Percentiles rank a stretch among this genome's conserved stretches.
phyloP scores from a whole-genome alignment of 1,140 invertebrate genomes.

The Scylla paramamosain region DNA sequence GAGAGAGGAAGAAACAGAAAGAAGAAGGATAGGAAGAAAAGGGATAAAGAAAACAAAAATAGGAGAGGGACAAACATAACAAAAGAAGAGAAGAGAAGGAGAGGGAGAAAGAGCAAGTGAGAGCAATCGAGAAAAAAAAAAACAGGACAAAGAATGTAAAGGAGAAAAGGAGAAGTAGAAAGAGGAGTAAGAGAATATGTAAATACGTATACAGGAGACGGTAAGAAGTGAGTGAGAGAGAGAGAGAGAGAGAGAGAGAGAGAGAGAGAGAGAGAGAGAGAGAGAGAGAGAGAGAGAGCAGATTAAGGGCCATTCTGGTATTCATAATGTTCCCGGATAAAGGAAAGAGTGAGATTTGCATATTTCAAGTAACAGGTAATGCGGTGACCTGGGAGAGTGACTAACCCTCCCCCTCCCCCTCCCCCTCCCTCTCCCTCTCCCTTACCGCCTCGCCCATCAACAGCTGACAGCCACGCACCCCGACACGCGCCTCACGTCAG shows the following conservation, averaged over 20 bases:
- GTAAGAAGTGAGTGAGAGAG: too few relatives aligned
- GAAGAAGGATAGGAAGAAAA: too few relatives aligned
- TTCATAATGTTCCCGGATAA: not conserved
- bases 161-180: not conserved
- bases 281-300: not conserved
- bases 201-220: not conserved
- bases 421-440: not conserved
- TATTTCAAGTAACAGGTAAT: not conserved
- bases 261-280: not conserved
- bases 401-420: not conserved
- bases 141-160: too few relatives aligned
- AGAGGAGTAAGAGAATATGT: not conserved
- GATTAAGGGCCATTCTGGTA: not conserved
- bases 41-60: too few relatives aligned
- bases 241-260: too few relatives aligned
- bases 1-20: too few relatives aligned
- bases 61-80: too few relatives aligned
- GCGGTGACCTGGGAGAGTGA: not conserved
- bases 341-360: not conserved
- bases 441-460: not conserved
- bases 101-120: too few relatives aligned
- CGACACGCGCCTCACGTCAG: not conserved
- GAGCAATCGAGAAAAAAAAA: too few relatives aligned
- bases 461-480: not conserved
- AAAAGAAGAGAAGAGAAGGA: too few relatives aligned